A percentile compares a stretch with the other conserved stretches of the same genome.
Evolutionary conservation across 1,140 invertebrate genomes (phyloP).

Genomic region (Drosophila miranda): DNA sequence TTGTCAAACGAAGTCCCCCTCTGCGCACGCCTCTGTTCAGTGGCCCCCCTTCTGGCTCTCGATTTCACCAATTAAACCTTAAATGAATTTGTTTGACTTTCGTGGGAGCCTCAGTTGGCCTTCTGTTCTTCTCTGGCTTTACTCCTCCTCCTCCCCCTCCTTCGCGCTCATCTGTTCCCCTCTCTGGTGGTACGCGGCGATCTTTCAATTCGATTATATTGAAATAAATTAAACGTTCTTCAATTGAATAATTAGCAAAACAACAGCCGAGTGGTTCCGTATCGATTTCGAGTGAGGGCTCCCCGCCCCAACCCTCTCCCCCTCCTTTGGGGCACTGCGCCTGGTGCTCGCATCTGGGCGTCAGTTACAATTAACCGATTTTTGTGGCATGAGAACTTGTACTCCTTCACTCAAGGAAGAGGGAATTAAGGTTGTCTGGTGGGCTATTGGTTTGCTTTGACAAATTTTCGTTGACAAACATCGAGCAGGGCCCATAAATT

Average conservation of each 20-base stretch:
- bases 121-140: slow-evolving; percentile 22
- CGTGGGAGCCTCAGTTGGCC: slow-evolving; percentile 67
- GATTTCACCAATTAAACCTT: slow-evolving; percentile 65
- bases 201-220: slow-evolving; percentile 81
- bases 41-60: slow-evolving; percentile 5
- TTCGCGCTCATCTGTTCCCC: slow-evolving; percentile 4
- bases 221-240: slow-evolving; percentile 81
- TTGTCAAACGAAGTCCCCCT: background rate
- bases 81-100: slow-evolving; percentile 79
- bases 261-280: slow-evolving; percentile 37
- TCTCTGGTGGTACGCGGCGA: slow-evolving; percentile 38
- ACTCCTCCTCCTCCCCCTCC: slow-evolving; percentile 25
- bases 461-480: slow-evolving; percentile 51
- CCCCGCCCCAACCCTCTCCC: background rate
- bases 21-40: background rate
- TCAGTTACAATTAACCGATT: slow-evolving; percentile 71
- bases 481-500: slow-evolving; percentile 59
- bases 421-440: slow-evolving; percentile 13
- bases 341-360: slow-evolving; percentile 62
- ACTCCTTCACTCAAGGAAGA: background rate
- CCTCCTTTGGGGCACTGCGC: slow-evolving; percentile 31
- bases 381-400: slow-evolving; percentile 54
- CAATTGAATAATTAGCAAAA: slow-evolving; percentile 79
- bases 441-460: slow-evolving; percentile 70
- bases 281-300: slow-evolving; percentile 51